These are phyloP conservation scores for Hyalella azteca DNA, from an alignment of 2,888 invertebrate genomes.

Conservation along the genomic window DNA sequence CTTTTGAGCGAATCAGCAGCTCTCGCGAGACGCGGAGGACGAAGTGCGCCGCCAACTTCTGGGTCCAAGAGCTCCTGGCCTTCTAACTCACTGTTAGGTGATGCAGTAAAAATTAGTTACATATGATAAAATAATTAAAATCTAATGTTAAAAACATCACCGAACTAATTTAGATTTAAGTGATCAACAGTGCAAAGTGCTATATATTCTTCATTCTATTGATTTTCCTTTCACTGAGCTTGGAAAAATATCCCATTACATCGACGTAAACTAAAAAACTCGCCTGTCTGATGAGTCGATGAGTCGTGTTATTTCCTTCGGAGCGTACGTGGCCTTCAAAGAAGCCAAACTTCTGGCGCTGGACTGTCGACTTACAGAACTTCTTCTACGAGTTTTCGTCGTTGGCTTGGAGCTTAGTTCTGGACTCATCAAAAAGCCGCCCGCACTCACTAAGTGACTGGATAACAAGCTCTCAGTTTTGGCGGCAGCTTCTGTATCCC, in stretches of 20 bases:
- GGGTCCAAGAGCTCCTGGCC: not conserved
- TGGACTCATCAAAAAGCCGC: not conserved
- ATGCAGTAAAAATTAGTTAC: too few species aligned
- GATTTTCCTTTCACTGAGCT: too few species aligned
- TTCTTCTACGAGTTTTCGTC: not conserved
- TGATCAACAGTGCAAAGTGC: too few species aligned
- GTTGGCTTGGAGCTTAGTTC: not conserved
- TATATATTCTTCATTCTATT: too few species aligned
- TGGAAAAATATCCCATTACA: too few species aligned
- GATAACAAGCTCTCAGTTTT: not conserved
- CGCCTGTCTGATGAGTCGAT: constrained; percentile 65
- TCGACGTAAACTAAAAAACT: too few species aligned
- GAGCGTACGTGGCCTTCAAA: constrained; percentile 66
- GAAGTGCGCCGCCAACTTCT: not conserved
- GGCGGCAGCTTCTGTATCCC: not conserved
- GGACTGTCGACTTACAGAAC: constrained; percentile 9
- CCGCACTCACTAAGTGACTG: not conserved
- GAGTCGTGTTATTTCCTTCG: constrained; percentile 67
- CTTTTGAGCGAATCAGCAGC: constrained; percentile 60
- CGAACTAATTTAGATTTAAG: too few species aligned
- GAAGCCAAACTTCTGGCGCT: constrained; percentile 5
- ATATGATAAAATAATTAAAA: not conserved
- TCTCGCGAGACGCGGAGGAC: not conserved
- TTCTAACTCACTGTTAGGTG: not conserved
- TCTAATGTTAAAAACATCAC: not conserved